These are phyloP conservation scores for Melanophora roralis DNA, from an alignment of 2,888 invertebrate genomes.

Conservation along the genomic window DNA sequence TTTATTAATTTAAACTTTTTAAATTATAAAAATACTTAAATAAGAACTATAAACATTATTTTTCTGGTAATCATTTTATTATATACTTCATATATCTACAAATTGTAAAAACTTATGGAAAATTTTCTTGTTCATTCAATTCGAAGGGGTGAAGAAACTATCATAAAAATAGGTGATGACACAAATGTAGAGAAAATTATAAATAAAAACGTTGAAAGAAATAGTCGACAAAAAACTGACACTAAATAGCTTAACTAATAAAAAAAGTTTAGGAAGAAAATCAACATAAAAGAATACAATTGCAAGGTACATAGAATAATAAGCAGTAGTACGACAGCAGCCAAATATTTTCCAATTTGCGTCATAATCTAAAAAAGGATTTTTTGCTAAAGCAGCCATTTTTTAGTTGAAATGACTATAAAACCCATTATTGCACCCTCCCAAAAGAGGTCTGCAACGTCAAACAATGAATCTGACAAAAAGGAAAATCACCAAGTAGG, in stretches of 20 bases:
- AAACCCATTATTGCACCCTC: constrained; percentile 73
- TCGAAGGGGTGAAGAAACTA: constrained; percentile 36
- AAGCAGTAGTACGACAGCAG: constrained; percentile 17
- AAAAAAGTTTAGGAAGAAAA: constrained; percentile 32
- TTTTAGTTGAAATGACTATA: constrained; percentile 72
- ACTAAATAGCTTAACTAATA: neutral
- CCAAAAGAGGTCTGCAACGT: constrained; percentile 69
- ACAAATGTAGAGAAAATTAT: constrained; percentile 49
- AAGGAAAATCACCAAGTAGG: constrained; percentile 67
- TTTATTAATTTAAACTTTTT: constrained; percentile 8
- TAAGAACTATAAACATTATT: neutral
- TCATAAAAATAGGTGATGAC: constrained; percentile 41
- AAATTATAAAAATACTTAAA: neutral
- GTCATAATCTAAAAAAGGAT: constrained; percentile 31
- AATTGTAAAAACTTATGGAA: no score
- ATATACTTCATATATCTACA: neutral
- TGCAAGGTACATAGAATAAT: neutral
- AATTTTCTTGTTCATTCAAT: no score
- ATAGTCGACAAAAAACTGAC: constrained; percentile 10
- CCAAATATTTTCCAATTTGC: constrained; percentile 43
- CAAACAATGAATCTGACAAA: constrained; percentile 66
- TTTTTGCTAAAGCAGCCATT: neutral
- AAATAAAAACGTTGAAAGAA: constrained; percentile 37
- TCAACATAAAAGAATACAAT: neutral
- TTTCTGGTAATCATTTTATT: neutral